phyloP scores from a whole-genome alignment of 2,113 vertebrate genomes.

The Bothrops jararaca region DNA sequence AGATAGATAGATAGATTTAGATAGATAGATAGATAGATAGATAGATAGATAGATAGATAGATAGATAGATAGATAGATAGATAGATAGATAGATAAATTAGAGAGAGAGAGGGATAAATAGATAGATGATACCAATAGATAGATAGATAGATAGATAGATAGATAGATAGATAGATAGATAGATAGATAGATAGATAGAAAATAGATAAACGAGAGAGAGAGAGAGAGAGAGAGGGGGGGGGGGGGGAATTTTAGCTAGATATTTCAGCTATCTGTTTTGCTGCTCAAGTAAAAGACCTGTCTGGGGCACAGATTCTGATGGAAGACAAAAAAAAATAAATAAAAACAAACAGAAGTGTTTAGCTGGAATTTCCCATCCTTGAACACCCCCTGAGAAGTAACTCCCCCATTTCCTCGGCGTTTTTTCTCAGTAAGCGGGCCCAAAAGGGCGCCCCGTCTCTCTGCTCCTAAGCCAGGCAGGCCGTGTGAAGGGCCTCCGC shows the following conservation, averaged over 20 bases:
- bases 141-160: neutral
- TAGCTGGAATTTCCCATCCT: neutral
- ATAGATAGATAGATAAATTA: neutral
- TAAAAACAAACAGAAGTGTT: neutral
- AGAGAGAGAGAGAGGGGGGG: too few relatives aligned
- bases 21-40: neutral
- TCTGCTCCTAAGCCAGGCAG: neutral
- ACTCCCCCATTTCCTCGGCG: neutral
- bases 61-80: neutral
- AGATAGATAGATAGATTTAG: neutral
- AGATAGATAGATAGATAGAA: neutral
- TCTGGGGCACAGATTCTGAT: neutral
- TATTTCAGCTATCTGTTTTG: neutral
- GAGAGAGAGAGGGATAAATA: too few relatives aligned
- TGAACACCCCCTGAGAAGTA: neutral
- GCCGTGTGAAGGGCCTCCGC: neutral
- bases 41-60: neutral
- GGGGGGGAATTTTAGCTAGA: too few relatives aligned
- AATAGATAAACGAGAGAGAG: too few relatives aligned
- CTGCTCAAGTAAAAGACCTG: neutral
- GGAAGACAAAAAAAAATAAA: neutral
- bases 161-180: neutral
- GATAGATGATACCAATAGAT: neutral
- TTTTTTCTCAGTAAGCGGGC: neutral
- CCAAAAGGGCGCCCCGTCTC: neutral